Evolutionary conservation across 2,888 invertebrate genomes (phyloP), one percentile per base, ranked within the genome.

Genomic region (Sarcophaga subvicina): DNA sequence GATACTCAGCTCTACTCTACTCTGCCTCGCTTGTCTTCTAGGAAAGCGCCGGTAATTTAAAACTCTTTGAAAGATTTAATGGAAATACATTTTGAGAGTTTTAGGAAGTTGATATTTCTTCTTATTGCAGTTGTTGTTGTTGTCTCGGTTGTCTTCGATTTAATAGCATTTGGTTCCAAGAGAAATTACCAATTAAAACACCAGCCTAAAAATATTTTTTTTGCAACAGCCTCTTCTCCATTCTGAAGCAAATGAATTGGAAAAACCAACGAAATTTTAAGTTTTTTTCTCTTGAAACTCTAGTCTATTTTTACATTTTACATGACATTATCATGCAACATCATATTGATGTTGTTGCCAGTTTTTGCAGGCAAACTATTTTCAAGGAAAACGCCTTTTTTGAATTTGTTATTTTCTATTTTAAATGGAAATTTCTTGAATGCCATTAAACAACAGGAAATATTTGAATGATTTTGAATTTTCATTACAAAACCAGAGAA

Each of bases 21-120:
- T n/a, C n/a, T n/a, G n/a, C n/a, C n/a, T 54, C 4, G 79, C 63
- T 12, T 37, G 37, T 83, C 71, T 86, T 83, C 81, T 70, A 54
- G 37, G 76, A 67, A 86, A 86, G 80, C 69, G 76, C 59, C 71
- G 72, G 79, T 79, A 79, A 69, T 73, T 4, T 63, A 79, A 83
- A 76, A 76, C 45, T 73, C 25, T 83, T 78, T 47, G 45, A 37
- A 62, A 67, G 62, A 70, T 45, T 71, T 45, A 73, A 59, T 27
- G 14, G 62, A 62, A 67, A 72, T 45, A 54, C 25, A 14, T 37
- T 47, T 73, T 49, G 60, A 75, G 62, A 75, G 62, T 69, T 81
- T 80, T 69, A 49, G 62, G 47, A 81, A 81, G 12, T 72, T n/a
- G 11, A 22, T 22, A 37, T 25, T 63, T 22, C 27, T 59, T 27